phyloP scores from a whole-genome alignment of 1,140 invertebrate species.

The Babylonia areolata region DNA sequence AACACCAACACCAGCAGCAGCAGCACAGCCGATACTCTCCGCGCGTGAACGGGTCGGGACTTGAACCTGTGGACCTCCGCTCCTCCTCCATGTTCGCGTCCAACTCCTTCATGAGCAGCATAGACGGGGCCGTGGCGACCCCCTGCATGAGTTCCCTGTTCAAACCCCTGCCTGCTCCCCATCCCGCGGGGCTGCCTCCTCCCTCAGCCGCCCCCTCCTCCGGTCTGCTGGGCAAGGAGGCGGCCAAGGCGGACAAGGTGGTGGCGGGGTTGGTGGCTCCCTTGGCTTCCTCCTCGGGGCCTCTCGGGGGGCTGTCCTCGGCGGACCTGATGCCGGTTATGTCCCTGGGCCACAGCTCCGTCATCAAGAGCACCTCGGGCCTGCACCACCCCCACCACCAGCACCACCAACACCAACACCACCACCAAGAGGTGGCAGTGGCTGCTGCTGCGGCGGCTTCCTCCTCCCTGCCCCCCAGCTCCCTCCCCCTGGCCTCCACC shows the following conservation, averaged over 20 bases:
- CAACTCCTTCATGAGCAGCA: slow-evolving; percentile 53
- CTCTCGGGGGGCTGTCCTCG: slow-evolving; percentile 39
- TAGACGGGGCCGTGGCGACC: slow-evolving; percentile 50
- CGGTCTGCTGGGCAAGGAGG: slow-evolving; percentile 45
- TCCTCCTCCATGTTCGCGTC: slow-evolving; percentile 63
- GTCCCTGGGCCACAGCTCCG: slow-evolving; percentile 60
- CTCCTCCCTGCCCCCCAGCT: slow-evolving; percentile 14
- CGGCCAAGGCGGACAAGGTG: slow-evolving; percentile 23
- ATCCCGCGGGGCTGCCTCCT: slow-evolving; percentile 33
- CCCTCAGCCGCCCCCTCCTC: slow-evolving; percentile 37
- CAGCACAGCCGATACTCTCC: slow-evolving; percentile 59
- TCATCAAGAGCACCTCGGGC: slow-evolving; percentile 66
- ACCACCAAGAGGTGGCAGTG: background rate
- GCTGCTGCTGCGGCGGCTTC: slow-evolving; percentile 1
- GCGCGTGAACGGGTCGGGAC: slow-evolving; percentile 55
- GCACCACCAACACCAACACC: no score
- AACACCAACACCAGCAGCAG: no score
- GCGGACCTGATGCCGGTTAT: slow-evolving; percentile 47
- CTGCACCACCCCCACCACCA: no score
- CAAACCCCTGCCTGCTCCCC: slow-evolving; percentile 44
- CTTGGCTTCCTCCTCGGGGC: slow-evolving; percentile 23
- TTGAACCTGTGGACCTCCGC: slow-evolving; percentile 67
- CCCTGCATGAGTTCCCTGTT: slow-evolving; percentile 46
- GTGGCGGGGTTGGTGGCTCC: background rate
- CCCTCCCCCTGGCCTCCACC: slow-evolving; percentile 29